Evolutionary conservation across 2,797 vertebrate genomes (phyloP).

Genomic region (Thripadectes ignobilis): DNA sequence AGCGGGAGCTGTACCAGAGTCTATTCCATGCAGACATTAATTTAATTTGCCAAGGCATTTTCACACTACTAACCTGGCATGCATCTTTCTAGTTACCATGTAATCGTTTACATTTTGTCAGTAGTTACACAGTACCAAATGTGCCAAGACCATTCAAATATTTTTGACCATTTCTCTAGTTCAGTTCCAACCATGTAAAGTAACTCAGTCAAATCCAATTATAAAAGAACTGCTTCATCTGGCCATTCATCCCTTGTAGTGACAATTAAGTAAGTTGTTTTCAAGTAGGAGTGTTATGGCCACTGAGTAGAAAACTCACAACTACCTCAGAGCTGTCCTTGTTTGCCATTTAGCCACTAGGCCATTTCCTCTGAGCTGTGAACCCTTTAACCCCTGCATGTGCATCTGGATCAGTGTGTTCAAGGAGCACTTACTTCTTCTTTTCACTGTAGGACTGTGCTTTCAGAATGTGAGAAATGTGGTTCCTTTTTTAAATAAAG

Average conservation of each 20-base stretch:
- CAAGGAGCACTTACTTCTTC: not conserved
- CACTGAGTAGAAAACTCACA: not conserved
- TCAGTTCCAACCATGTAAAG: not conserved
- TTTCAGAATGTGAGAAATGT: conserved; percentile 22
- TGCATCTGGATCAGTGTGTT: not conserved
- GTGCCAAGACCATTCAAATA: not conserved
- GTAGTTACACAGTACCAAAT: not conserved
- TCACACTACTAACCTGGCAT: not conserved
- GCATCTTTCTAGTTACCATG: not conserved
- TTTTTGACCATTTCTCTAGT: not conserved
- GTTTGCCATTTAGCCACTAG: not conserved
- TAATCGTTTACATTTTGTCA: not conserved
- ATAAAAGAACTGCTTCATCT: not conserved
- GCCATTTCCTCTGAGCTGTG: not conserved
- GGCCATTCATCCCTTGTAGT: not conserved
- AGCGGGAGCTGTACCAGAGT: not conserved
- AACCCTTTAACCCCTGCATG: not conserved
- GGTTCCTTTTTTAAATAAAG: conserved; percentile 23
- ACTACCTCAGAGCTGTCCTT: not conserved
- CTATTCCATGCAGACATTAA: not conserved
- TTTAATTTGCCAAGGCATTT: not conserved
- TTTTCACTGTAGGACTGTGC: not conserved
- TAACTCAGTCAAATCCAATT: not conserved
- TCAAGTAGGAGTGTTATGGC: not conserved
- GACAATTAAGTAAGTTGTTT: not conserved